Evolutionary conservation across 92 coral and sea anemone species (phyloP).

Genomic region (Heteractis magnifica): DNA sequence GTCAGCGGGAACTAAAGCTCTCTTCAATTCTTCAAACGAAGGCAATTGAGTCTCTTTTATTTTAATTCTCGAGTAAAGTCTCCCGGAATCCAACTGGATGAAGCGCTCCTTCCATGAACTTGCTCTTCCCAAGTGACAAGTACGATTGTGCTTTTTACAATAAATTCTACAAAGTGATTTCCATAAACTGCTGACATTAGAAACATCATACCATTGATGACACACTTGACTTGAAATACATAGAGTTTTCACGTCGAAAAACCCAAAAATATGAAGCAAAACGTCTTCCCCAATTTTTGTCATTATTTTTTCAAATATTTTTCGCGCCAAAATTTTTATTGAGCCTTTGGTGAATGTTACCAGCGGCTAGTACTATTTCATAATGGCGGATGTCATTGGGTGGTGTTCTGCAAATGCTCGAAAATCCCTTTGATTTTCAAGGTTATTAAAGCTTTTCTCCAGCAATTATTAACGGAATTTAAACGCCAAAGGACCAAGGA

Average conservation of each 20-base stretch:
- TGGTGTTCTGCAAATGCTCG: slow-evolving; percentile 9
- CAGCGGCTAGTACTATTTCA: slow-evolving; percentile 15
- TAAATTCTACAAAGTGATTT: slow-evolving; percentile 43
- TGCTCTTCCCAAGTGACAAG: slow-evolving; percentile 67
- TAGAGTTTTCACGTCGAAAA: slow-evolving; percentile 48
- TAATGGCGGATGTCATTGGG: slow-evolving; percentile 37
- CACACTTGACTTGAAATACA: slow-evolving; percentile 58
- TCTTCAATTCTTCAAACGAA: slow-evolving; percentile 41
- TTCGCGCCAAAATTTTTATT: slow-evolving; percentile 19
- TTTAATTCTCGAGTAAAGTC: slow-evolving; percentile 48
- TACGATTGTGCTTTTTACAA: slow-evolving; percentile 51
- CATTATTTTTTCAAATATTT: slow-evolving; percentile 22
- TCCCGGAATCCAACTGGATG: slow-evolving; percentile 50
- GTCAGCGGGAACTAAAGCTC: slow-evolving; percentile 37
- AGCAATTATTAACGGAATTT: neutral
- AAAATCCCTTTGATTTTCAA: neutral
- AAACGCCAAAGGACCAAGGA: slow-evolving; percentile 10
- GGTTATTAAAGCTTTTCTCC: neutral
- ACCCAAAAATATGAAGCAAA: slow-evolving; percentile 64
- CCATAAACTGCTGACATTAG: slow-evolving; percentile 56
- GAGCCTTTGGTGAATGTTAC: slow-evolving; percentile 41
- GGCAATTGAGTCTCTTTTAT: slow-evolving; percentile 32
- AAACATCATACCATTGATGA: slow-evolving; percentile 52
- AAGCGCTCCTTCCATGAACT: slow-evolving; percentile 60
- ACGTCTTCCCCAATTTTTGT: slow-evolving; percentile 46